A percentile compares a stretch with the other conserved stretches of the same genome.
Evolutionary conservation across 2,113 vertebrate species (phyloP).

Genomic region (Protobothrops mucrosquamatus): DNA sequence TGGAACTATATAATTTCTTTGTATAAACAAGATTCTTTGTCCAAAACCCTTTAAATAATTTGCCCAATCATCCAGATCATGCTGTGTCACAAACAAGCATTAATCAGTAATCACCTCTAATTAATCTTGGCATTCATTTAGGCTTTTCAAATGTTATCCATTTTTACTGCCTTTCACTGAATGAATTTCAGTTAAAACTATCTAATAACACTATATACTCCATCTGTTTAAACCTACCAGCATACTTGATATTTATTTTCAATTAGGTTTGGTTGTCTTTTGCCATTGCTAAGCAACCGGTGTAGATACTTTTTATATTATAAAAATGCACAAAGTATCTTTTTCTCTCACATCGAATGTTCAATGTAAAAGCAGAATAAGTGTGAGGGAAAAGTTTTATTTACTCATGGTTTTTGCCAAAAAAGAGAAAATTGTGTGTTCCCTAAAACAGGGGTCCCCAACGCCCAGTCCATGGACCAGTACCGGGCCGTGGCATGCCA

Average conservation of each 20-base stretch:
- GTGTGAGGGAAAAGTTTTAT: background rate
- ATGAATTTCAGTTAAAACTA: background rate
- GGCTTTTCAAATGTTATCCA: background rate
- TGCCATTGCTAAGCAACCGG: background rate
- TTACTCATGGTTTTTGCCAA: background rate
- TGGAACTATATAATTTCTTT: background rate
- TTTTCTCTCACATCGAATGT: background rate
- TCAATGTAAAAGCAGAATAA: background rate
- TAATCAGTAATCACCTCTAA: background rate
- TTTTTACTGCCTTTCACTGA: background rate
- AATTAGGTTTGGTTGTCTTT: background rate
- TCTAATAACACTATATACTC: background rate
- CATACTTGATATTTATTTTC: background rate
- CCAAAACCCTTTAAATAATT: background rate
- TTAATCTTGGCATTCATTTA: background rate
- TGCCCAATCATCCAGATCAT: background rate
- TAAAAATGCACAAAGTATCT: background rate
- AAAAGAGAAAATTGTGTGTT: background rate
- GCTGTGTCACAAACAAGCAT: background rate
- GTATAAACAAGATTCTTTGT: background rate
- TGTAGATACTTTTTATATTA: background rate
- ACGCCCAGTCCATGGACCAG: too few species aligned
- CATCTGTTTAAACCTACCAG: background rate
- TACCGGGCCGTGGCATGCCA: too few species aligned
- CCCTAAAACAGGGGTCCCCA: background rate